Conservation (phyloP, 1,140 invertebrate species). For the Philopotamus ludificatus region DNA sequence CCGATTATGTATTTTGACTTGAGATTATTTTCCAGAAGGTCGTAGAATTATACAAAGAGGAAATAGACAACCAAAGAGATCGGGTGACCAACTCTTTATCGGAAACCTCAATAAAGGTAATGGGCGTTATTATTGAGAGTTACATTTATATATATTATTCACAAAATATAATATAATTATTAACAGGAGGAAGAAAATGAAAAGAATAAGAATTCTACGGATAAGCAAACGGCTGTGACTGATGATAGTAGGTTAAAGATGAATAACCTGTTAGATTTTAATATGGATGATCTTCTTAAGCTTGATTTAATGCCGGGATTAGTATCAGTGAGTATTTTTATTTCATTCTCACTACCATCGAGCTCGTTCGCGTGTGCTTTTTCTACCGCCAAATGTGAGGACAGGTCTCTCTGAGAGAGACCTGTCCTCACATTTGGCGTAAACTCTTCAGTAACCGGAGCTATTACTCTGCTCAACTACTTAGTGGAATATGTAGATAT, state of each 20-base stretch:
- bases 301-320: conserved; percentile 66
- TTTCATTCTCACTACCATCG: too few species aligned
- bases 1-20: background rate
- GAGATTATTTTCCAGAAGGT: conserved; percentile 16
- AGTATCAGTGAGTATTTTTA: conserved; percentile 54
- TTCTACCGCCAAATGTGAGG: too few species aligned
- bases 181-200: conserved; percentile 19
- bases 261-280: conserved; percentile 56
- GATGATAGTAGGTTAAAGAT: conserved; percentile 15
- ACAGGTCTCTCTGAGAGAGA: conserved; percentile 9
- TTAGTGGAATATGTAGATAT: too few species aligned
- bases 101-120: conserved; percentile 1
- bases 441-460: too few species aligned
- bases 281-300: conserved; percentile 73
- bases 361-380: too few species aligned
- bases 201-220: background rate
- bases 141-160: background rate
- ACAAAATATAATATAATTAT: background rate
- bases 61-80: conserved; percentile 20
- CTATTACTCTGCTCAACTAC: too few species aligned
- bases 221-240: background rate
- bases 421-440: background rate
- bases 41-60: conserved; percentile 21
- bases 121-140: background rate
- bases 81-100: background rate